Percentiles rank a stretch among this genome's conserved stretches.
Conservation (phyloP, 2,888 invertebrate genomes). For the Homarus gammarus region DNA sequence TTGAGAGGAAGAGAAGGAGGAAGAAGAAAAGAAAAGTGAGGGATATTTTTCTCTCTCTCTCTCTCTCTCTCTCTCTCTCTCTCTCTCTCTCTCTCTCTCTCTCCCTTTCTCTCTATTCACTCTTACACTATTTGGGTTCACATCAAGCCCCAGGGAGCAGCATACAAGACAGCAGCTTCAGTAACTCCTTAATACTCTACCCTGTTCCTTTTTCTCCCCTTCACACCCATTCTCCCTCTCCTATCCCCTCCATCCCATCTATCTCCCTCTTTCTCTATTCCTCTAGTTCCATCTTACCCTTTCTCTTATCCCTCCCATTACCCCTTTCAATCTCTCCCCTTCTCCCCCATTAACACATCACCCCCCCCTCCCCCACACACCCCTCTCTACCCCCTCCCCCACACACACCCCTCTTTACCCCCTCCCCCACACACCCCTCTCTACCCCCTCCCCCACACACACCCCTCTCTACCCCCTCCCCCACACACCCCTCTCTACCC, state of each 20-base stretch:
- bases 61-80: background rate
- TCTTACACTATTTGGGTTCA: background rate
- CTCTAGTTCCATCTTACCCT: too few relatives aligned
- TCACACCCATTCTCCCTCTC: too few relatives aligned
- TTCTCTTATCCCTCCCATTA: slow-evolving; percentile 5
- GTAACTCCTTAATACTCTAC: background rate
- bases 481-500: too few relatives aligned
- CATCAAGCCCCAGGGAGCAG: slow-evolving; percentile 15
- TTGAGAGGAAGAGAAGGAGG: too few relatives aligned
- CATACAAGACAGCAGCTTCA: background rate
- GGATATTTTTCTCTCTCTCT: background rate
- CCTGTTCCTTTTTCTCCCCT: too few relatives aligned
- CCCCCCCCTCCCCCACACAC: background rate
- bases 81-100: slow-evolving; percentile 18
- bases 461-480: background rate
- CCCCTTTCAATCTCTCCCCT: background rate
- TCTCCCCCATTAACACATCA: background rate
- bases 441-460: background rate
- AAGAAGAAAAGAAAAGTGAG: background rate
- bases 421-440: too few relatives aligned
- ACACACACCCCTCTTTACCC: too few relatives aligned
- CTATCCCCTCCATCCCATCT: background rate
- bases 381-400: too few relatives aligned
- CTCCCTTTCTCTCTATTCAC: background rate
- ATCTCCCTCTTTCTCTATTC: background rate